phyloP scores from a whole-genome alignment of 2,113 vertebrate species.

The Martes martes region DNA sequence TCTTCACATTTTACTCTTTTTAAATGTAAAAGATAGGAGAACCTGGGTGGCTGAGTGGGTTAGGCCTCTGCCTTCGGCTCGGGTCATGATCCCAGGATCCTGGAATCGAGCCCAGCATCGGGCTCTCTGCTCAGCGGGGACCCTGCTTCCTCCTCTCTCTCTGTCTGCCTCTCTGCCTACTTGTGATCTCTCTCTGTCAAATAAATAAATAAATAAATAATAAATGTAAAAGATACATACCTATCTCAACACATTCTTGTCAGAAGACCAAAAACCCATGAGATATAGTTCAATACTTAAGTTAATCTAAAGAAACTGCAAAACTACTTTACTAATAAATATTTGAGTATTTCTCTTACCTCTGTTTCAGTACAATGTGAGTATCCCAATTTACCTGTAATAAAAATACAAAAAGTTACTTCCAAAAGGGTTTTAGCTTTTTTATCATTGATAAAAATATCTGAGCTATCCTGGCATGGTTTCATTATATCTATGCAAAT shows the following conservation, averaged over 20 bases:
- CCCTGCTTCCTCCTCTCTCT: too few relatives aligned
- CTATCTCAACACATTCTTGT: not conserved
- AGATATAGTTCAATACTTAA: not conserved
- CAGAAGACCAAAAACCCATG: not conserved
- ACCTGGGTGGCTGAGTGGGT: too few relatives aligned
- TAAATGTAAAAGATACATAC: not conserved
- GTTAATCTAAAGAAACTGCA: not conserved
- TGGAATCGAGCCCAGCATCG: too few relatives aligned
- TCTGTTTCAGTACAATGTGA: constrained; percentile 88
- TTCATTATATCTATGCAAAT: constrained; percentile 2
- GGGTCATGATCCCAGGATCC: too few relatives aligned
- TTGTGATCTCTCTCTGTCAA: too few relatives aligned
- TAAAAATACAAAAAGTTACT: constrained; percentile 65
- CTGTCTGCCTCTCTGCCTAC: too few relatives aligned
- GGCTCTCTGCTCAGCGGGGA: too few relatives aligned
- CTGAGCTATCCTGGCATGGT: not conserved
- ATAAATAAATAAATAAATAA: too few relatives aligned
- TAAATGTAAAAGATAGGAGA: not conserved
- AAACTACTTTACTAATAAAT: constrained; percentile 32
- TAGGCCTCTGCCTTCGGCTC: too few relatives aligned
- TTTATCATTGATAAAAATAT: not conserved
- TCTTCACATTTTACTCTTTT: constrained; percentile 16
- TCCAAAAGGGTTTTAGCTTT: constrained; percentile 27
- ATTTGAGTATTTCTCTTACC: constrained; percentile 85
- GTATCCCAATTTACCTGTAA: constrained; percentile 86